phyloP scores from a whole-genome alignment of 2,888 invertebrate species.

The Brachylomia viminalis region DNA sequence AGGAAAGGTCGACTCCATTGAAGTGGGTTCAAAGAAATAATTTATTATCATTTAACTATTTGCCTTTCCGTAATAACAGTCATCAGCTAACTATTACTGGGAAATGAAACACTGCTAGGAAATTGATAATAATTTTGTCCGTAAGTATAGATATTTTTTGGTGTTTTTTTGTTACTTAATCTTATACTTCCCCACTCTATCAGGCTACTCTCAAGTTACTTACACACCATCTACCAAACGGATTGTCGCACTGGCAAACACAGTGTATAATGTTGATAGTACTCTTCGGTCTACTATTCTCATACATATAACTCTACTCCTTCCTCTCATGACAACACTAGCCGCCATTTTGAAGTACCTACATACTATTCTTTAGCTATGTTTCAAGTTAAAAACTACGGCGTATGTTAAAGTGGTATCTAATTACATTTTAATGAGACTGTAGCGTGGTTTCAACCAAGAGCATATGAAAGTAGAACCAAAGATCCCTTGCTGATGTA shows the following conservation, averaged over 20 bases:
- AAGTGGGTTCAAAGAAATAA: constrained; percentile 15
- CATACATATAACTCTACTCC: background rate
- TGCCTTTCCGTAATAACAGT: constrained; percentile 4
- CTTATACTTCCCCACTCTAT: background rate
- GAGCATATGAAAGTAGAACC: constrained; percentile 31
- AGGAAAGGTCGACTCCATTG: background rate
- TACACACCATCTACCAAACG: background rate
- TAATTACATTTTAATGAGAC: constrained; percentile 58
- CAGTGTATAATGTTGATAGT: background rate
- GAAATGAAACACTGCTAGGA: background rate
- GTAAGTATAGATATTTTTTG: too few relatives aligned
- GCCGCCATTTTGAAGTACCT: constrained; percentile 13
- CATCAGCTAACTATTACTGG: background rate
- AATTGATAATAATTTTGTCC: background rate
- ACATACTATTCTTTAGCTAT: background rate
- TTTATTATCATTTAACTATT: constrained; percentile 31
- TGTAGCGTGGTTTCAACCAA: constrained; percentile 22
- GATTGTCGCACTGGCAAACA: background rate
- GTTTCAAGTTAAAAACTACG: constrained; percentile 45
- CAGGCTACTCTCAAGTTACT: background rate
- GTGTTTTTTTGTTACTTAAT: background rate
- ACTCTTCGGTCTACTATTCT: background rate
- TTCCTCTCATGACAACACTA: background rate
- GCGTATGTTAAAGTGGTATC: constrained; percentile 32
- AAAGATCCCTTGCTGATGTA: constrained; percentile 16